A percentile compares a stretch with the other conserved stretches of the same genome.
phyloP scores from a whole-genome alignment of 1,140 invertebrate genomes.

The Drosophila rufa region DNA sequence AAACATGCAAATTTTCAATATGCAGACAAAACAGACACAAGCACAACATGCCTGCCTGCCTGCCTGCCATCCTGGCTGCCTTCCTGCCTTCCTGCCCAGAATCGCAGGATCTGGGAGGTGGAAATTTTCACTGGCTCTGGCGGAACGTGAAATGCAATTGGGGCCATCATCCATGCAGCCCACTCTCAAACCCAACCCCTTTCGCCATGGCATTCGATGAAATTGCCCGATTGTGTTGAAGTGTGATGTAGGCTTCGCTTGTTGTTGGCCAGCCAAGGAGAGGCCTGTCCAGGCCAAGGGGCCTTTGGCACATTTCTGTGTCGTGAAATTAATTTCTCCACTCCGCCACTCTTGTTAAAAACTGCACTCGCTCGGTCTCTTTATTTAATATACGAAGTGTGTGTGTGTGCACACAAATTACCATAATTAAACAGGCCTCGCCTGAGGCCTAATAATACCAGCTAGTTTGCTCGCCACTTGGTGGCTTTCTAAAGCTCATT shows the following conservation, averaged over 20 bases:
- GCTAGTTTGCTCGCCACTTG: slow-evolving; percentile 8
- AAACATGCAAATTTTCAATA: slow-evolving; percentile 84
- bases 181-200: not conserved
- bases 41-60: slow-evolving; percentile 73
- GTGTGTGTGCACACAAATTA: slow-evolving; percentile 40
- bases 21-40: slow-evolving; percentile 74
- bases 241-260: slow-evolving; percentile 84
- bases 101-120: slow-evolving; percentile 27
- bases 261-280: slow-evolving; percentile 66
- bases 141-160: slow-evolving; percentile 77
- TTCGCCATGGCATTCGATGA: slow-evolving; percentile 63
- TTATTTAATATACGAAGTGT: slow-evolving; percentile 24
- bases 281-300: slow-evolving; percentile 55
- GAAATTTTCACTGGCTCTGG: slow-evolving; percentile 63
- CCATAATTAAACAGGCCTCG: slow-evolving; percentile 43
- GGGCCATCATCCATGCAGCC: slow-evolving; percentile 25
- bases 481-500: slow-evolving; percentile 38
- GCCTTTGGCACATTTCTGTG: slow-evolving; percentile 73
- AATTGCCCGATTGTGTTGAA: slow-evolving; percentile 84
- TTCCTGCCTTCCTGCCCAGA: slow-evolving; percentile 60
- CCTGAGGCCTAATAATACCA: slow-evolving; percentile 8
- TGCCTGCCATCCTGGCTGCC: slow-evolving; percentile 46
- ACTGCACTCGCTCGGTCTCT: slow-evolving; percentile 31
- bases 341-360: slow-evolving; percentile 57
- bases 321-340: slow-evolving; percentile 75